phyloP scores from a whole-genome alignment of 1,140 invertebrate genomes.

The Drosophila ironensis region DNA sequence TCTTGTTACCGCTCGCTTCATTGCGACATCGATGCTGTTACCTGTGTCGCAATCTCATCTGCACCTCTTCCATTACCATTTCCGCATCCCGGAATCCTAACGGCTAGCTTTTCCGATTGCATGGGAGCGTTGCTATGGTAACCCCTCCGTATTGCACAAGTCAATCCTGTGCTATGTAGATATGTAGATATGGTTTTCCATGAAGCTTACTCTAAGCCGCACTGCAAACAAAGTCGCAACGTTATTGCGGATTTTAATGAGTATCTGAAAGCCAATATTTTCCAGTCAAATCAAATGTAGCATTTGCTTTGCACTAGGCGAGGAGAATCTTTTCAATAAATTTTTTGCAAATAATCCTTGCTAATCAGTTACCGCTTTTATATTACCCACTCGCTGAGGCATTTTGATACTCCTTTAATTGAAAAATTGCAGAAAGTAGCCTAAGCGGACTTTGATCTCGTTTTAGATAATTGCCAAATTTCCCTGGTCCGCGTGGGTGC shows the following conservation, averaged over 20 bases:
- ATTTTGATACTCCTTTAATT: conserved; percentile 19
- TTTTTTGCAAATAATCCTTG: too few relatives aligned
- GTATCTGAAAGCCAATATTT: too few relatives aligned
- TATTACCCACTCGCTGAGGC: not conserved
- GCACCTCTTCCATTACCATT: not conserved
- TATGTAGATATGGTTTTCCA: conserved; percentile 5
- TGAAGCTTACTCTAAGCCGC: not conserved
- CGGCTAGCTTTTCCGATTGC: conserved; percentile 22
- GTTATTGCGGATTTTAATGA: too few relatives aligned
- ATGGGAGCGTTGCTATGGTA: conserved; percentile 33
- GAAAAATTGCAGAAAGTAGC: conserved; percentile 12
- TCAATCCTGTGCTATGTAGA: conserved; percentile 5
- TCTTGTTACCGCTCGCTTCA: conserved; percentile 23
- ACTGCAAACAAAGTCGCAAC: not conserved
- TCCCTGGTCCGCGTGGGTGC: conserved; percentile 27
- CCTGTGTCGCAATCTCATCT: conserved; percentile 41
- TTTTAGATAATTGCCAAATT: conserved; percentile 53
- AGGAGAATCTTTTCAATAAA: too few relatives aligned
- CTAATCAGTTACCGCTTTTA: conserved; percentile 27
- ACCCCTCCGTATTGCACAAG: conserved; percentile 29
- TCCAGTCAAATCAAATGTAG: too few relatives aligned
- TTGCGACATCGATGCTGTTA: conserved; percentile 44
- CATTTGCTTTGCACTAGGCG: too few relatives aligned
- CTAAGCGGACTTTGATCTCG: conserved; percentile 2
- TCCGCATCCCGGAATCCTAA: too few relatives aligned